Percentiles rank a stretch among this genome's conserved stretches.
phyloP scores from a whole-genome alignment of 2,797 vertebrate species.

The Amphiprion clarkii region DNA sequence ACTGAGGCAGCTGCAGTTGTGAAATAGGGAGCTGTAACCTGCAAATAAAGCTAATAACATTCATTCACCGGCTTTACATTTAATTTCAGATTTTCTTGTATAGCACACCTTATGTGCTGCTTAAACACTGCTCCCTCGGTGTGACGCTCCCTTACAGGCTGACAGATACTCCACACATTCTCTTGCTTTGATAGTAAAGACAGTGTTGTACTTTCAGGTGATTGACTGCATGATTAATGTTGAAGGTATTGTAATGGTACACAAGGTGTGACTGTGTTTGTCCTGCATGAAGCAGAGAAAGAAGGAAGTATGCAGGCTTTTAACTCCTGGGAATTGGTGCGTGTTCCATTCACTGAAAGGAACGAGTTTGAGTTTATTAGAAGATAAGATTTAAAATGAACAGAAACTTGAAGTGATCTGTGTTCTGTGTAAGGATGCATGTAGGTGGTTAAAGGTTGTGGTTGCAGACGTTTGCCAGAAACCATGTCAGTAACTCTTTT shows the following conservation, averaged over 20 bases:
- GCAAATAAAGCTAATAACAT: too few relatives aligned
- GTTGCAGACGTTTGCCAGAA: constrained; percentile 21
- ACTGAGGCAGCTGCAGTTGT: too few relatives aligned
- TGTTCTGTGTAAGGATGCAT: not conserved
- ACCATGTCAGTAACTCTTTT: constrained; percentile 12
- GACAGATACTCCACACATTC: not conserved
- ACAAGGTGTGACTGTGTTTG: constrained; percentile 41
- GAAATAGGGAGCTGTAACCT: too few relatives aligned
- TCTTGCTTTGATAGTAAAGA: not conserved
- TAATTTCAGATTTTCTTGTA: too few relatives aligned
- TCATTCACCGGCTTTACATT: too few relatives aligned
- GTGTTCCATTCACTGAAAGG: not conserved
- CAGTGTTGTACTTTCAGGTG: not conserved
- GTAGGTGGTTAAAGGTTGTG: not conserved
- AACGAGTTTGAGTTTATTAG: not conserved
- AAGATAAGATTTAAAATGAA: not conserved
- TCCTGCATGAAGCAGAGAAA: not conserved
- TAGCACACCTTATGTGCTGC: too few relatives aligned
- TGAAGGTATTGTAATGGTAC: not conserved
- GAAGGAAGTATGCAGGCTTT: not conserved
- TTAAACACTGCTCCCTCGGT: not conserved
- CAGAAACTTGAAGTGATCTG: not conserved
- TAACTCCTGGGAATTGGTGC: not conserved
- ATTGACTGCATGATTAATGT: constrained; percentile 15
- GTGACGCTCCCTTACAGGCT: too few relatives aligned